Conservation (phyloP, 2,888 invertebrate genomes). For the Lottia scabra region DNA sequence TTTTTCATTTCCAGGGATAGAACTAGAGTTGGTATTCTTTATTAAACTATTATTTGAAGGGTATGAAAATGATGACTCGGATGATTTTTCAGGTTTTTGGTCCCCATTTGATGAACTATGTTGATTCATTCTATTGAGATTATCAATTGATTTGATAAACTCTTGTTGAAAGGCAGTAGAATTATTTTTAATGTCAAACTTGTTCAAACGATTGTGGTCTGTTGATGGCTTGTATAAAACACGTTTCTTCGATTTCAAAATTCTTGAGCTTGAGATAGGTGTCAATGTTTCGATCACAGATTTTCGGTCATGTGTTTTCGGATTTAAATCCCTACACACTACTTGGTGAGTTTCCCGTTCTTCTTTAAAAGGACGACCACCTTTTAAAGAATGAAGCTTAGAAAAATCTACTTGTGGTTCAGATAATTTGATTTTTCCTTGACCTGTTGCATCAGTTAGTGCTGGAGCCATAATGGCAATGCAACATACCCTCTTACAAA, state of each 20-base stretch:
- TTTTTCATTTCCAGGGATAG: not conserved
- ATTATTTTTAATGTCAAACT: not conserved
- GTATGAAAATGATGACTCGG: slow-evolving; percentile 8
- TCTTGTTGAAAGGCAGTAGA: slow-evolving; percentile 21
- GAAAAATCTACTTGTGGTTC: slow-evolving; percentile 38
- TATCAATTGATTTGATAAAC: slow-evolving; percentile 20
- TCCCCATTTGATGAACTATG: slow-evolving; percentile 14
- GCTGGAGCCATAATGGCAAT: slow-evolving; percentile 87
- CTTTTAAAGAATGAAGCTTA: slow-evolving; percentile 11
- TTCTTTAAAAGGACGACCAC: not conserved
- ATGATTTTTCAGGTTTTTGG: slow-evolving; percentile 19
- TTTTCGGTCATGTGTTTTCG: not conserved
- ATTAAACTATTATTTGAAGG: slow-evolving; percentile 2
- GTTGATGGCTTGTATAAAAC: not conserved
- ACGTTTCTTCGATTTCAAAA: not conserved
- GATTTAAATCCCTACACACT: not conserved
- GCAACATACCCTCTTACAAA: slow-evolving; percentile 65
- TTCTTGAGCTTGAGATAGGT: not conserved
- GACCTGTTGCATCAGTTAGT: slow-evolving; percentile 79
- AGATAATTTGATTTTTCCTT: slow-evolving; percentile 62
- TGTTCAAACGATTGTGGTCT: not conserved
- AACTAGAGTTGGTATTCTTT: slow-evolving; percentile 4
- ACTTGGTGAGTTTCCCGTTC: not conserved
- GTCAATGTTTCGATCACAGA: not conserved
- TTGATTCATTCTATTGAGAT: slow-evolving; percentile 26